Evolutionary conservation across 2,797 vertebrate genomes (phyloP), one percentile per base, ranked within the genome.

Genomic region (Danio aesculapii): DNA sequence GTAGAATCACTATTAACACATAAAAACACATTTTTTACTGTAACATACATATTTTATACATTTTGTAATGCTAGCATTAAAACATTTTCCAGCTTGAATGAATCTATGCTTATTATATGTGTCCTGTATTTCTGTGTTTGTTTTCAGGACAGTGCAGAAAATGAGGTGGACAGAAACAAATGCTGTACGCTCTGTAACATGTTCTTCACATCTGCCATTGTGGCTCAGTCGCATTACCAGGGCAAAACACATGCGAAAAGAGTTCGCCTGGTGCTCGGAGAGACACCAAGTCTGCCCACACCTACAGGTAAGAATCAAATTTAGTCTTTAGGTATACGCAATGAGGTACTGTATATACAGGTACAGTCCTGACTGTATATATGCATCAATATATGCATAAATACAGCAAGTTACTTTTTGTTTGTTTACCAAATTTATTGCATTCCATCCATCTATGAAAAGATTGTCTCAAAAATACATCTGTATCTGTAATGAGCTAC

Each of bases 121-220:
- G 69, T 64, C 62, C 11, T 75, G 44, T 86, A 59, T 82, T 44
- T 83, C 52, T 87, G 64, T 63, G 68, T 81, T 84, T 63, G 68
- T 81, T 84, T 86, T 81, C 47, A 96, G 95, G 95, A 95, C 85
- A 95, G 94, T 73, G 93, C 94, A 50, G 95, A 95, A 82, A 94
- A 93, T 49, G 94, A 95, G 85, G 95, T 96, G 86, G 95, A 96
- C 92, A 93, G 92, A 81, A 95, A 95, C 89, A 96, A 96, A 88
- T 95, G 94, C 88, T 96, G 95, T 73, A 96, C 94, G 4, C 91
- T 96, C 87, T 96, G 95, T 88, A 95, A 95, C 85, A 96, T 96
- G 95, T 95, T 96, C 91, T 96, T 96, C 92, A 96, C 94, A 63
- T 96, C 95, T 0, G 94, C 95, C 59, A 94, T 96, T 0, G 95